Evolutionary conservation across 2,797 vertebrate genomes (phyloP).

Genomic region (Sphenodon punctatus): DNA sequence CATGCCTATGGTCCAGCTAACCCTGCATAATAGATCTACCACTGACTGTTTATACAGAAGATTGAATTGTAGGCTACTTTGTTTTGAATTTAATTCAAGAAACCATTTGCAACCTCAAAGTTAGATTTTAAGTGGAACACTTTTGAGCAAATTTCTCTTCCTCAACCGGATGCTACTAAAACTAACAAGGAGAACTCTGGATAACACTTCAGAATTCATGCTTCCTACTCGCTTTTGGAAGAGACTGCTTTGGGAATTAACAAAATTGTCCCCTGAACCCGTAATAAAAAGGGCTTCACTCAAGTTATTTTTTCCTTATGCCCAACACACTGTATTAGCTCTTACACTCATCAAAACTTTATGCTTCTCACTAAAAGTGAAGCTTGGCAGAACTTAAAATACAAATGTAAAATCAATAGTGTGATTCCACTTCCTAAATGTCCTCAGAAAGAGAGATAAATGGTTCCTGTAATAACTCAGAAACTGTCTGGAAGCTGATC

Average conservation of each 20-base stretch:
- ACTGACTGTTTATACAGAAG: background rate
- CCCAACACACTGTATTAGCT: background rate
- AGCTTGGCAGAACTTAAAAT: background rate
- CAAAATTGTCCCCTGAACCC: too few relatives aligned
- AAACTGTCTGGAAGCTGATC: background rate
- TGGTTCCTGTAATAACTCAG: background rate
- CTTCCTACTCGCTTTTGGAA: too few relatives aligned
- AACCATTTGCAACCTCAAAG: background rate
- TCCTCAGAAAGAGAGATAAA: background rate
- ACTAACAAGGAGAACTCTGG: slow-evolving; percentile 2
- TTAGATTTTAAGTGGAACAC: background rate
- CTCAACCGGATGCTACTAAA: background rate
- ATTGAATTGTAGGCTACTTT: background rate
- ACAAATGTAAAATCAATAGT: background rate
- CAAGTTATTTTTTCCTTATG: background rate
- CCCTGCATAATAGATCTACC: background rate
- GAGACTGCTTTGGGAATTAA: too few relatives aligned
- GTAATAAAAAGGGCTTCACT: background rate
- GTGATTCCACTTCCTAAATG: background rate
- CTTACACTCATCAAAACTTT: background rate
- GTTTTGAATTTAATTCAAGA: background rate
- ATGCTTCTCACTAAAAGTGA: background rate
- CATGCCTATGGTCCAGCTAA: background rate
- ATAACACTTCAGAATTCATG: too few relatives aligned
- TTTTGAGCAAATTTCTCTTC: accelerated